A percentile compares a stretch with the other conserved stretches of the same genome.
These are phyloP conservation scores for Carcharodon carcharias DNA, from an alignment of 2,797 vertebrate genomes.

Conservation along the genomic window DNA sequence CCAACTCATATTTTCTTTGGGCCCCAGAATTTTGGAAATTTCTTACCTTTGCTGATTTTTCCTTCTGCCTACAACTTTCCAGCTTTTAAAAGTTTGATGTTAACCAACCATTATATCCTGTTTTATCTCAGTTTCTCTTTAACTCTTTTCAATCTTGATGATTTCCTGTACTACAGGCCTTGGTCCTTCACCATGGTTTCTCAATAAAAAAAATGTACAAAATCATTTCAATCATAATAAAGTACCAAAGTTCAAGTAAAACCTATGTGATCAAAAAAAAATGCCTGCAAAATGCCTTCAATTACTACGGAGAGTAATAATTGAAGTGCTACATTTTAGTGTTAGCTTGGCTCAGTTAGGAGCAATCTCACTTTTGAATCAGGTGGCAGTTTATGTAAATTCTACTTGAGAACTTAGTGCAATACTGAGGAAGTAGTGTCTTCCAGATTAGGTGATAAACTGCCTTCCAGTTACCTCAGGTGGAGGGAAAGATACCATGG, in stretches of 20 bases:
- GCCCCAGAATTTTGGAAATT: background rate
- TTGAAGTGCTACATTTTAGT: background rate
- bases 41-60: background rate
- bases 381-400: background rate
- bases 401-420: background rate
- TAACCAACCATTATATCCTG: background rate
- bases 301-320: too few relatives aligned
- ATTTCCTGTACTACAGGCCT: background rate
- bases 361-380: background rate
- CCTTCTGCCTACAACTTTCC: background rate
- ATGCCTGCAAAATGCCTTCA: background rate
- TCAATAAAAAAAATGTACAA: background rate
- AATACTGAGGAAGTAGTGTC: background rate
- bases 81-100: background rate
- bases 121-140: background rate
- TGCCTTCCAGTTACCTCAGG: background rate
- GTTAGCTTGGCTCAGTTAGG: background rate
- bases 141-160: background rate
- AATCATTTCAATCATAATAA: background rate
- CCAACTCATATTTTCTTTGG: background rate
- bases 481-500: background rate
- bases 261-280: background rate
- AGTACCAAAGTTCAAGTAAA: background rate
- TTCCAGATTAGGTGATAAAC: background rate
- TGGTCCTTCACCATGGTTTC: background rate